A percentile compares a stretch with the other conserved stretches of the same genome.
phyloP scores from a whole-genome alignment of 2,888 invertebrate genomes.

The Leptopilina drosophilae region DNA sequence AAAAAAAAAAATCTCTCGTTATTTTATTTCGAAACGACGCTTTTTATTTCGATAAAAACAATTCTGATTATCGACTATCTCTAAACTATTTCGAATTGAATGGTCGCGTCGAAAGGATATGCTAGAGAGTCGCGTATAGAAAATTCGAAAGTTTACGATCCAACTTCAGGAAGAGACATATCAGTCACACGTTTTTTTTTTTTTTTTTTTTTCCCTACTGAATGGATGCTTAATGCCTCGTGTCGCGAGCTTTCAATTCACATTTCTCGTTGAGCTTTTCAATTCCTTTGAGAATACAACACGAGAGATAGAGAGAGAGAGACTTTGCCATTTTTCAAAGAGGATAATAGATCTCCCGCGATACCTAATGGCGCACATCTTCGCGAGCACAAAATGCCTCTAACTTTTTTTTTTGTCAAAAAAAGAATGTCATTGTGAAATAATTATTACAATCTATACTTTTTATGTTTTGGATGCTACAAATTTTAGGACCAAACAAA shows the following conservation, averaged over 20 bases:
- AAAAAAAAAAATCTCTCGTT: background rate
- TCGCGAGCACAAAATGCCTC: background rate
- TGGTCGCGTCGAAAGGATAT: slow-evolving; percentile 3
- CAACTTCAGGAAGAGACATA: slow-evolving; percentile 6
- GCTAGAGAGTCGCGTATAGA: background rate
- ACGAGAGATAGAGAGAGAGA: background rate
- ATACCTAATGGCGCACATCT: slow-evolving; percentile 2
- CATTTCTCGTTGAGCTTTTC: slow-evolving; percentile 2
- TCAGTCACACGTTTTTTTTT: slow-evolving; percentile 11
- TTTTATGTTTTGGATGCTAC: no score
- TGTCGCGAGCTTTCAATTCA: slow-evolving; percentile 19
- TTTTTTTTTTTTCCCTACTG: background rate
- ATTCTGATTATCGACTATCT: slow-evolving; percentile 10
- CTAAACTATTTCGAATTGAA: background rate
- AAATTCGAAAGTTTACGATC: slow-evolving; percentile 12
- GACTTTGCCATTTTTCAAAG: slow-evolving; percentile 11
- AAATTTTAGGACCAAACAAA: no score
- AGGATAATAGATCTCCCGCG: slow-evolving; percentile 20
- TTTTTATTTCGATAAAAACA: slow-evolving; percentile 15
- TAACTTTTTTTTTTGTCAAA: background rate
- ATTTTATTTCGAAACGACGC: slow-evolving; percentile 7
- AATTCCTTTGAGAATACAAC: slow-evolving; percentile 11
- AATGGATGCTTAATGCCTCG: slow-evolving; percentile 8
- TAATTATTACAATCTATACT: no score
- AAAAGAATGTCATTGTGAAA: no score